Conservation (phyloP, 2,113 vertebrate species). For the Epinephelus lanceolatus region DNA sequence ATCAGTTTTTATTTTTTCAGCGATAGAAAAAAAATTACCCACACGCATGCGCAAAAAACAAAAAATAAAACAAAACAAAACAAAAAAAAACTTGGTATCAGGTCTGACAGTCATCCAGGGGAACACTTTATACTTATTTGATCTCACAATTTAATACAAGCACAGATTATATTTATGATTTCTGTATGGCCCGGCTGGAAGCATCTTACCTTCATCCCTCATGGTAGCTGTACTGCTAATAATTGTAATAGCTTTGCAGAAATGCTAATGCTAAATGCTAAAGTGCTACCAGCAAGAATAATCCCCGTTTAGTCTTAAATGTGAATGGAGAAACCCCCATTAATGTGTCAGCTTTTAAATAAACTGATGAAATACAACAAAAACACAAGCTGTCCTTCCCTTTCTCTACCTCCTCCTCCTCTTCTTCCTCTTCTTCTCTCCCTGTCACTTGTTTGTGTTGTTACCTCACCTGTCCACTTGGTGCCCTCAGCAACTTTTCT, state of each 20-base stretch:
- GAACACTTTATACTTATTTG: too few relatives aligned
- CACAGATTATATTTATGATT: too few relatives aligned
- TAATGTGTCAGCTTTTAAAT: too few relatives aligned
- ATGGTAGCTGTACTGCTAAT: neutral
- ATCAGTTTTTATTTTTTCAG: too few relatives aligned
- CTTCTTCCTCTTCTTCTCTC: neutral
- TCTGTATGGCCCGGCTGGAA: too few relatives aligned
- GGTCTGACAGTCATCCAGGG: too few relatives aligned
- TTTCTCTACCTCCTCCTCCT: neutral
- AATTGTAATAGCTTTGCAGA: neutral
- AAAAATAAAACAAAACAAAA: too few relatives aligned
- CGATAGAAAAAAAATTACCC: too few relatives aligned
- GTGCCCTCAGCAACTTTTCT: constrained; percentile 27
- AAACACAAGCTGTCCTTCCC: neutral
- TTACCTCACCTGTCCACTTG: constrained; percentile 60
- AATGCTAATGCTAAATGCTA: neutral
- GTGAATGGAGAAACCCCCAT: too few relatives aligned
- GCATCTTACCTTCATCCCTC: neutral
- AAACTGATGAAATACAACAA: neutral
- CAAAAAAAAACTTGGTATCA: too few relatives aligned
- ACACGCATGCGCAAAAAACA: too few relatives aligned
- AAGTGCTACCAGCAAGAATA: neutral
- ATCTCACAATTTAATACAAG: too few relatives aligned
- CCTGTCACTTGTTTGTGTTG: neutral
- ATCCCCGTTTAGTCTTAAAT: neutral